phyloP scores from a whole-genome alignment of 2,113 vertebrate genomes.

The Anarrhichthys ocellatus region DNA sequence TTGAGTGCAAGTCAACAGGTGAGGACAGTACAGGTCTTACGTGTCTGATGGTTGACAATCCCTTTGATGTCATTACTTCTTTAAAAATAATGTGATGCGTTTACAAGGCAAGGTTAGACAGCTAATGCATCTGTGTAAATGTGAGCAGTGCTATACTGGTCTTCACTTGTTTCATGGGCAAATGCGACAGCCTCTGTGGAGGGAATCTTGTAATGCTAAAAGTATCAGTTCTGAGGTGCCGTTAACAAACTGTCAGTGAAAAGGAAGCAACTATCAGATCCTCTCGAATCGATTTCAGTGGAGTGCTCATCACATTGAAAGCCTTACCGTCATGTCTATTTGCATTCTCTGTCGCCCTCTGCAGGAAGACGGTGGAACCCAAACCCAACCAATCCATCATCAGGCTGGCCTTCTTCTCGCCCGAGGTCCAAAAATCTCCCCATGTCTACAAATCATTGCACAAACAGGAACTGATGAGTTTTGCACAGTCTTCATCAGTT shows the following conservation, averaged over 20 bases:
- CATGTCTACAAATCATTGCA: conserved; percentile 64
- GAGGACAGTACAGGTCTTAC: background rate
- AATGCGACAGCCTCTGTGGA: background rate
- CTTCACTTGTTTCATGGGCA: background rate
- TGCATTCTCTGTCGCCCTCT: conserved; percentile 67
- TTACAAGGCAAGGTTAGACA: background rate
- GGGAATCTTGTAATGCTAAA: background rate
- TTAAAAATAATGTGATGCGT: background rate
- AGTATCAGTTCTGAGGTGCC: background rate
- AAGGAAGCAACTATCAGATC: background rate
- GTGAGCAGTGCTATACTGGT: background rate
- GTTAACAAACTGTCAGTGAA: background rate
- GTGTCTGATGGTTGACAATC: background rate
- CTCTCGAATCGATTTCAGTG: background rate
- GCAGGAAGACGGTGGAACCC: conserved; percentile 75
- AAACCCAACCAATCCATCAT: conserved; percentile 92
- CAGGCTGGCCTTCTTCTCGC: conserved; percentile 68
- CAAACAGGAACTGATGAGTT: conserved; percentile 8
- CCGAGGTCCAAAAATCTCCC: conserved; percentile 57
- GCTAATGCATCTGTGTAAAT: background rate
- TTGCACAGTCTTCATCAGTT: background rate
- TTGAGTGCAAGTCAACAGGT: background rate
- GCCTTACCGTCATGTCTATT: conserved; percentile 80
- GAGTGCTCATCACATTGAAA: background rate
- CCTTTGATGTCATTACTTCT: background rate